phyloP scores from a whole-genome alignment of 2,797 vertebrate species.

The Ispidina lecontei region DNA sequence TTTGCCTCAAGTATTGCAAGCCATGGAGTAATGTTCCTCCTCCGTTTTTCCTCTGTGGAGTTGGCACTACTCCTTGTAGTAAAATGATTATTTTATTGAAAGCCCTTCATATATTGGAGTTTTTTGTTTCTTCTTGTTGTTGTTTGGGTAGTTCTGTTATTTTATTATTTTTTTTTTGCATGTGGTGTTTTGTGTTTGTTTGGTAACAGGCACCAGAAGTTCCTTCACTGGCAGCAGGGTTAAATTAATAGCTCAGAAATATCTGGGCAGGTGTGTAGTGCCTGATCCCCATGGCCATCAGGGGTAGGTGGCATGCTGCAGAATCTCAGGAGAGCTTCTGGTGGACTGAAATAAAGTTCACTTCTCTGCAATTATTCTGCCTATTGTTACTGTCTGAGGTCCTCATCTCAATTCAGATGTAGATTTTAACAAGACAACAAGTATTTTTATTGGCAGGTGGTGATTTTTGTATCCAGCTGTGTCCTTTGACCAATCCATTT shows the following conservation, averaged over 20 bases:
- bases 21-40: neutral
- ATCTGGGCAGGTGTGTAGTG: neutral
- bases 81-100: conserved; percentile 24
- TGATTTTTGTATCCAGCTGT: neutral
- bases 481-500: neutral
- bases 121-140: no score
- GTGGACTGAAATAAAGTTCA: neutral
- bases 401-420: neutral
- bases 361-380: neutral
- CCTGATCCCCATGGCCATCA: neutral
- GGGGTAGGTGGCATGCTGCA: neutral
- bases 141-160: no score
- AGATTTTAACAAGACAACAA: neutral
- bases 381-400: neutral
- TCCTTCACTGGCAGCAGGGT: neutral
- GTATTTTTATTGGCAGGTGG: neutral
- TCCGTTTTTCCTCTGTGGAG: neutral
- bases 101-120: neutral
- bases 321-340: neutral
- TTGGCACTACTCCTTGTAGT: neutral
- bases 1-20: conserved; percentile 35
- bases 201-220: neutral
- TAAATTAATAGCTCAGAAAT: conserved; percentile 10
- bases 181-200: no score
- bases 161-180: neutral